phyloP scores from a whole-genome alignment of 2,113 vertebrate species.

The Heterochromis multidens region DNA sequence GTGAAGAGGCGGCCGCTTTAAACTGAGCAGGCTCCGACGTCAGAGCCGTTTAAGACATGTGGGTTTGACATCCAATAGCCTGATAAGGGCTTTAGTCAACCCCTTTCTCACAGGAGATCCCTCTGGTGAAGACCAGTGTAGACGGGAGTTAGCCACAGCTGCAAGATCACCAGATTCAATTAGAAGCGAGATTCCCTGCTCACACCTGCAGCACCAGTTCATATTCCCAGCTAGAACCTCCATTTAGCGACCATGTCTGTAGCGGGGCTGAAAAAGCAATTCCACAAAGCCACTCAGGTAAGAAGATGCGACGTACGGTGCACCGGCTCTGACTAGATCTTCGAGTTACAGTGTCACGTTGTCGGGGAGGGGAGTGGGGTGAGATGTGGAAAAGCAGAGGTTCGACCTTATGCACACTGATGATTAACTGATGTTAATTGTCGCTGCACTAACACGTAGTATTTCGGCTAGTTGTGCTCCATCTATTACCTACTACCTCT shows the following conservation, averaged over 20 bases:
- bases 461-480: not conserved
- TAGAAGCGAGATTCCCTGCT: conserved; percentile 14
- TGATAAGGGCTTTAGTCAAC: conserved; percentile 44
- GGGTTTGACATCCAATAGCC: conserved; percentile 54
- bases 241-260: conserved; percentile 79
- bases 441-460: not conserved
- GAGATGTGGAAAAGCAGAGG: not conserved
- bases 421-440: not conserved
- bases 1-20: conserved; percentile 55
- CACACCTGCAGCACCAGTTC: not conserved
- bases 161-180: conserved; percentile 8
- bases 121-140: conserved; percentile 43
- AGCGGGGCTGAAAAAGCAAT: conserved; percentile 86
- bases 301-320: conserved; percentile 3
- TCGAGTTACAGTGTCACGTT: not conserved
- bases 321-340: not conserved
- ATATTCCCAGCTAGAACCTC: not conserved
- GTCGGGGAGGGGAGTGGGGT: not conserved
- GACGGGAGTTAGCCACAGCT: conserved; percentile 30
- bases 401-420: not conserved
- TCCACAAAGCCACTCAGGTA: conserved; percentile 91
- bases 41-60: conserved; percentile 57
- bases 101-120: conserved; percentile 61
- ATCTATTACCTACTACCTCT: not conserved
- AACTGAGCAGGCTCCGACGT: conserved; percentile 57